Evolutionary conservation across 1,140 invertebrate species (phyloP).

Genomic region (Danaus melanippus): DNA sequence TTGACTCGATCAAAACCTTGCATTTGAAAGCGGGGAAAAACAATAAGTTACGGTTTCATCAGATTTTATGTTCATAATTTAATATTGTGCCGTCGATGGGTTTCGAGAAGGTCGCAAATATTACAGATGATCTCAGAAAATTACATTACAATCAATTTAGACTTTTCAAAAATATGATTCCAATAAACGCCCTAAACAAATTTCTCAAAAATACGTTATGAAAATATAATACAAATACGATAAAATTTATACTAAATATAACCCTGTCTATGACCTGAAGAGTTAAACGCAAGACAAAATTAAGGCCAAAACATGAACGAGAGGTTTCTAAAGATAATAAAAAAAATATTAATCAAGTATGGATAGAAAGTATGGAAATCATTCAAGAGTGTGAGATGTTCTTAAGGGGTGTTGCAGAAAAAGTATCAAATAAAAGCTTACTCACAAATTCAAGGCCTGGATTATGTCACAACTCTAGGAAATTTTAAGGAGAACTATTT

Average conservation of each 20-base stretch:
- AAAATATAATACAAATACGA: conserved; percentile 72
- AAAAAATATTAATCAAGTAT: conserved; percentile 26
- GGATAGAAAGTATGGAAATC: conserved; percentile 18
- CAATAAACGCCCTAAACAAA: conserved; percentile 70
- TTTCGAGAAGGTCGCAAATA: conserved; percentile 42
- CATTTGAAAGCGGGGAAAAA: conserved; percentile 29
- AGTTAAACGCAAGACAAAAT: conserved; percentile 57
- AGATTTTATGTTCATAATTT: conserved; percentile 26
- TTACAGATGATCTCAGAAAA: conserved; percentile 58
- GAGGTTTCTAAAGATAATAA: conserved; percentile 44
- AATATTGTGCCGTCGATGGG: conserved; percentile 27
- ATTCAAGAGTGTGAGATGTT: conserved; percentile 10
- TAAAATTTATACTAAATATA: conserved; percentile 73
- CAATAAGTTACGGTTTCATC: conserved; percentile 15
- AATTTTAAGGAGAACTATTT: conserved; percentile 11
- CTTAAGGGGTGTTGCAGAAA: conserved; percentile 12
- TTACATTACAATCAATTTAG: conserved; percentile 61
- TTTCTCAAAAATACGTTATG: conserved; percentile 70
- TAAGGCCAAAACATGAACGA: conserved; percentile 60
- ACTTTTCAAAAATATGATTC: conserved; percentile 70
- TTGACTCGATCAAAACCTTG: conserved; percentile 28
- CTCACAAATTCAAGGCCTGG: conserved; percentile 45
- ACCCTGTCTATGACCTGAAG: conserved; percentile 72
- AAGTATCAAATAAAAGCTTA: background rate
- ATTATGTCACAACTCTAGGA: conserved; percentile 51